Evolutionary conservation across 2,797 vertebrate genomes (phyloP), one percentile per base, ranked within the genome.

Genomic region (Gambelia wislizenii): DNA sequence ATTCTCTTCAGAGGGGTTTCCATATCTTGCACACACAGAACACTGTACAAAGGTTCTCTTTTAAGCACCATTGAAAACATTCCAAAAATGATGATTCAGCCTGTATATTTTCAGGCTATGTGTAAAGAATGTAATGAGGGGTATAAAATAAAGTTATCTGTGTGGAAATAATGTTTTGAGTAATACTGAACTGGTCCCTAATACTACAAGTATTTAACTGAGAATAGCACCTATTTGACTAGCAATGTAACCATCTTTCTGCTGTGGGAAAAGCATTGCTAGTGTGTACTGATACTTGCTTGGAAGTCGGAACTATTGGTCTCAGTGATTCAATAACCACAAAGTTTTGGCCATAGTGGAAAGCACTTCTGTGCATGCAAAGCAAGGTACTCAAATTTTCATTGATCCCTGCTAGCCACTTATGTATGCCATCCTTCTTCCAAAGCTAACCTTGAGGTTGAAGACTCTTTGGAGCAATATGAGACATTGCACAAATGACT

Each of bases 1-100:
- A 88, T 64, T 72, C 77, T 82, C 59, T 76, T 88, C 47, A 42
- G 77, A 82, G 33, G 47, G 33, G n/a, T 75, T 82, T 82, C 64
- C 78, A 42, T 79, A 47, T 76, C n/a, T 33, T 54, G 25, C 27
- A 67, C 22, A 42, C n/a, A 88, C 8, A 74, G 75, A 52, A n/a
- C 70, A 33, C n/a, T 33, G 42, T 33, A 78, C 80, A 33, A 42
- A 88, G 27, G 3, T 85, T 74, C n/a, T 72, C 54, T 84, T 83
- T 88, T 82, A 81, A 61, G n/a, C 49, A 81, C 18, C 14, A 27
- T 4, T 75, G 44, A 54, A 87, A 85, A 84, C 13, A 56, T 74
- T 47, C 20, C 13, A 78, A 84, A 87, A 77, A 33, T 25, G 12
- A 42, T 75, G 27, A 74, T 84, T 83, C 8, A 77, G 36, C 12